These are phyloP conservation scores for Drosophila pegasa DNA, from an alignment of 2,888 invertebrate genomes.

Conservation along the genomic window DNA sequence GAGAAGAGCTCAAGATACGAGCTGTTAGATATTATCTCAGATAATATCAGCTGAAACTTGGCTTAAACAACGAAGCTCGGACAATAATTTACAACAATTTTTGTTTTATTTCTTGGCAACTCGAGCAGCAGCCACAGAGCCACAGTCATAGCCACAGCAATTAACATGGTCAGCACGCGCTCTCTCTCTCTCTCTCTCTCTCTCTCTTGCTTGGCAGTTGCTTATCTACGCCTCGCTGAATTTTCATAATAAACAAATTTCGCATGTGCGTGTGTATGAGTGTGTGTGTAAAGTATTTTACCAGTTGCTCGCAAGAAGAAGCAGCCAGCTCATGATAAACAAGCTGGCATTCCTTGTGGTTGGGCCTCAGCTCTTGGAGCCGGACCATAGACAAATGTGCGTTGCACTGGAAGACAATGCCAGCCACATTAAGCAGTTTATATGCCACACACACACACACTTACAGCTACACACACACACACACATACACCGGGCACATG, in stretches of 20 bases:
- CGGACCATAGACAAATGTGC: conserved; percentile 62
- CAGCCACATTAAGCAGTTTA: conserved; percentile 57
- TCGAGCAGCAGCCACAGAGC: conserved; percentile 56
- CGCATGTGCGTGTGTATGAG: conserved; percentile 26
- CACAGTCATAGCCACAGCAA: conserved; percentile 62
- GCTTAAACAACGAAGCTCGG: conserved; percentile 32
- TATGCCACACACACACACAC: conserved; percentile 19
- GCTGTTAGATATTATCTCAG: conserved; percentile 1
- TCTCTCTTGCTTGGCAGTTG: conserved; percentile 65
- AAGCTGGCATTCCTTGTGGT: conserved; percentile 54
- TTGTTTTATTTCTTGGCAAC: conserved; percentile 47
- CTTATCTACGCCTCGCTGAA: conserved; percentile 77
- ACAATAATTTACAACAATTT: conserved; percentile 69
- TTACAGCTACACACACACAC: conserved; percentile 1
- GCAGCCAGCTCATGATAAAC: conserved; percentile 13
- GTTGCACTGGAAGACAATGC: conserved; percentile 74
- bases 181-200: neutral
- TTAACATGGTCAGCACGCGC: conserved; percentile 59
- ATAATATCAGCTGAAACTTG: conserved; percentile 21
- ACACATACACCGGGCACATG: too few species aligned
- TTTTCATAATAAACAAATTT: conserved; percentile 80
- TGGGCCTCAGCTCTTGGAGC: conserved; percentile 15
- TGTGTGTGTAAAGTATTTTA: conserved; percentile 12
- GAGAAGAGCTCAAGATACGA: conserved; percentile 21
- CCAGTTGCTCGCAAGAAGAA: conserved; percentile 5